Evolutionary conservation across 2,888 invertebrate genomes (phyloP), one percentile per base, ranked within the genome.

Genomic region (Criorhina ranunculi): DNA sequence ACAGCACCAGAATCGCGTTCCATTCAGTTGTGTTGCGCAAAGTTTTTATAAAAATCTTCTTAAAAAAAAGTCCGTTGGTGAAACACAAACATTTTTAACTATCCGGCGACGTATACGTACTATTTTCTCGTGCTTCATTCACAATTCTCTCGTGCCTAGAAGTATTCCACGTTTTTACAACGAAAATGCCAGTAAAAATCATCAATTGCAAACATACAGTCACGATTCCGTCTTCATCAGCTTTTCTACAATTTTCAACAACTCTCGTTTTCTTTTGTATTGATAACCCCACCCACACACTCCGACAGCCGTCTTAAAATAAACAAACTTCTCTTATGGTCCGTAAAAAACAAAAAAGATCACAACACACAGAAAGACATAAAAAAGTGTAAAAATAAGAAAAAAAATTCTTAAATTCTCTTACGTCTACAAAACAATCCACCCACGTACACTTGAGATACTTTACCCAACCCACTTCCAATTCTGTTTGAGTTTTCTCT

Each of bases 261-360:
- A 12, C 7, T 49, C 9, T 31, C 7, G n/a, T 12, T 17, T 17
- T 57, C 6, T 29, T 55, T 46, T 8, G n/a, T 64, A 31, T 46
- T 64, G 62, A 37, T 57, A 37, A 57, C 31, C 37, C 49, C 15
- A 64, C 77, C 46, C 59, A 44, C 60, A 19, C 29, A 49, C 42
- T n/a, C 35, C 33, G 11, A 35, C 42, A 59, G 33, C 4, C 67
- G 12, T 67, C 40, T 59, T 31, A 67, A 69, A 77, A 77, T 69
- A 77, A 77, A 77, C 42, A 67, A 59, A 57, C 49, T 49, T 82
- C 62, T 69, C 53, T 15, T 15, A n/a, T 49, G n/a, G 19, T 9
- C 9, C 60, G n/a, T 62, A 62, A 53, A 46, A 64, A 19, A 31
- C n/a, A n/a, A 73, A 64, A 19, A 31, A 12, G 51, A 57, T 42